Evolutionary conservation across 2,797 vertebrate species (phyloP), one percentile per base, ranked within the genome.

Genomic region (Diglossa cyanea): DNA sequence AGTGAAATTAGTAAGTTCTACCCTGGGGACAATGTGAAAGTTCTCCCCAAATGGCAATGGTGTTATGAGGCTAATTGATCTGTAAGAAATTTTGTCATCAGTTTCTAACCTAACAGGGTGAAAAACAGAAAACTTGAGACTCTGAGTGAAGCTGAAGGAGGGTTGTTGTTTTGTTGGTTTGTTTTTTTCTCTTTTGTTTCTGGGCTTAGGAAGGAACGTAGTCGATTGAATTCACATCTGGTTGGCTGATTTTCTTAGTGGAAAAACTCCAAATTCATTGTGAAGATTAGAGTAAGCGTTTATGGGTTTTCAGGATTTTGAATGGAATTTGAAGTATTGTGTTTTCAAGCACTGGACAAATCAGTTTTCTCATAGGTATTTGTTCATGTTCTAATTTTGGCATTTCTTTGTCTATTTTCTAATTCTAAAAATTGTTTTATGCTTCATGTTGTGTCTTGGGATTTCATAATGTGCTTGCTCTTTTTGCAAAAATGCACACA

Each of bases 251-350:
- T 98, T 98, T 95, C 96, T 97, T 93, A 83, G 82, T 97, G 96
- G 97, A 98, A 96, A 97, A 97, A 76, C 95, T 98, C 97, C 97
- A 98, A 94, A 97, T 97, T 97, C 95, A 95, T 88, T 96, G 96
- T 96, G 95, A 97, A 97, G 96, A 97, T 97, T 97, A 97, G 96
- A 96, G 91, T 94, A 96, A 98, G 95, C 95, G 75, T 97, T 98
- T 97, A 97, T 94, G 97, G 96, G 96, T 97, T 98, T 98, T 95
- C 95, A 96, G 97, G 97, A 97, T 97, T 97, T 97, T 97, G 86
- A 96, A 86, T 94, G 98, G 98, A 98, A 98, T 98, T 98, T 96
- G 90, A 97, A 97, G 95, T 97, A 98, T 98, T 98, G 96, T 98
- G 96, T 98, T 97, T 97, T 97, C 93, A 97, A 97, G 95, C 94